A percentile compares a stretch with the other conserved stretches of the same genome.
Conservation (phyloP, 2,888 invertebrate species). For the Formica aserva region DNA sequence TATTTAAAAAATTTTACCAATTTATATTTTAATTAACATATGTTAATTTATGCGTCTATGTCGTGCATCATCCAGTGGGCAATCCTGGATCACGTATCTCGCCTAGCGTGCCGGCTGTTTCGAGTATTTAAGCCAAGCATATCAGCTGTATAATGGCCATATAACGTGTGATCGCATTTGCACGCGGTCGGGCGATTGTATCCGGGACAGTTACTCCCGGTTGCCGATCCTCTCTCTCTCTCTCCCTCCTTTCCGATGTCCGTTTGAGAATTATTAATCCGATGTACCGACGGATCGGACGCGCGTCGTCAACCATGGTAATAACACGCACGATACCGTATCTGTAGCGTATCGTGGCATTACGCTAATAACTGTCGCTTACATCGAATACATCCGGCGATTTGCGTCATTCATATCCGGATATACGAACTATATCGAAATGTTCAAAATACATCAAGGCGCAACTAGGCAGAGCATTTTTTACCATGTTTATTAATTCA, state of each 20-base stretch:
- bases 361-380: constrained; percentile 46
- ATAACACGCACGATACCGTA: constrained; percentile 38
- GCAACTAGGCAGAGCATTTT: background rate
- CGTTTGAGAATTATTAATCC: constrained; percentile 50
- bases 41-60: constrained; percentile 7
- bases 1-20: background rate
- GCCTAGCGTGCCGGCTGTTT: constrained; percentile 18
- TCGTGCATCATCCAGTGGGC: background rate
- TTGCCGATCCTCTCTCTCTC: background rate
- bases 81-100: background rate
- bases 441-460: background rate
- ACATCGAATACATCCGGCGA: constrained; percentile 34
- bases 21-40: background rate
- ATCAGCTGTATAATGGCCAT: constrained; percentile 38
- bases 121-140: constrained; percentile 39
- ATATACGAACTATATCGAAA: background rate
- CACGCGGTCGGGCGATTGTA: constrained; percentile 31
- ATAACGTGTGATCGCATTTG: constrained; percentile 49
- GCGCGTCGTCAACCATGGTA: constrained; percentile 41
- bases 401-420: constrained; percentile 33
- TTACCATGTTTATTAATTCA: background rate
- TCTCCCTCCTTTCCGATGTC: background rate
- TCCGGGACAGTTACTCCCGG: constrained; percentile 1
- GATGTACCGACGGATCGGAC: constrained; percentile 29
- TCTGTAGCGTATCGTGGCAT: constrained; percentile 22